Conservation (phyloP, 2,113 vertebrate species). For the Lutjanus erythropterus region DNA sequence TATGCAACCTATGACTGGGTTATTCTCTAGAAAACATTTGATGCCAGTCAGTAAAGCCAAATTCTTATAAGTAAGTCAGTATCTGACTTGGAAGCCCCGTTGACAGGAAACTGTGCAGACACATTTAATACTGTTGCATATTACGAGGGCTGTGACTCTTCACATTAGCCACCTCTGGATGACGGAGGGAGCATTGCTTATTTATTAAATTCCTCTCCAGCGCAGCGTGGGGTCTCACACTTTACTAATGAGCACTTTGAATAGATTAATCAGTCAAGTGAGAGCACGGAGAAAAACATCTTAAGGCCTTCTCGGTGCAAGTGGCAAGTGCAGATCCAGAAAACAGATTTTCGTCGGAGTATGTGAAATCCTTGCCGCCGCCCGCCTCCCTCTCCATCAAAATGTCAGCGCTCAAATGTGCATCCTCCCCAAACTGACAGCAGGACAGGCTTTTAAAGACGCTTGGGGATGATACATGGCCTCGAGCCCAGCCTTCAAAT, state of each 20-base stretch:
- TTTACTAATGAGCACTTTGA: slow-evolving; percentile 20
- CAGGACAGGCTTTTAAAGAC: slow-evolving; percentile 38
- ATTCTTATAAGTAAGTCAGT: neutral
- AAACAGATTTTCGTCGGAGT: neutral
- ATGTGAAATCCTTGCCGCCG: slow-evolving; percentile 20
- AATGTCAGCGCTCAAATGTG: slow-evolving; percentile 51
- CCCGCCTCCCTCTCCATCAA: slow-evolving; percentile 43
- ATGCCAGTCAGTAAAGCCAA: neutral
- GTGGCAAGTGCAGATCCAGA: neutral
- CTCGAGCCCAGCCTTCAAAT: slow-evolving; percentile 27
- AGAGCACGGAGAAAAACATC: neutral
- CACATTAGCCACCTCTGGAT: neutral
- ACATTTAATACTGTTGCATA: neutral
- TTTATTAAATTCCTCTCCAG: slow-evolving; percentile 24
- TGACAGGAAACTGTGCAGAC: neutral
- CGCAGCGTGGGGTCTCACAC: slow-evolving; percentile 9
- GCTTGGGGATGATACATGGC: slow-evolving; percentile 38
- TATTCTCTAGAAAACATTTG: neutral
- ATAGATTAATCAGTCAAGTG: slow-evolving; percentile 22
- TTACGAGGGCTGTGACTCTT: neutral
- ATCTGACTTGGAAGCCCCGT: neutral
- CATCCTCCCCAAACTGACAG: slow-evolving; percentile 35
- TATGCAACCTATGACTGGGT: neutral
- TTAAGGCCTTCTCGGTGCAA: neutral
- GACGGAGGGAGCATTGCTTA: neutral